Evolutionary conservation across 2,888 invertebrate genomes (phyloP).

Genomic region (Sarcophaga rosellei): DNA sequence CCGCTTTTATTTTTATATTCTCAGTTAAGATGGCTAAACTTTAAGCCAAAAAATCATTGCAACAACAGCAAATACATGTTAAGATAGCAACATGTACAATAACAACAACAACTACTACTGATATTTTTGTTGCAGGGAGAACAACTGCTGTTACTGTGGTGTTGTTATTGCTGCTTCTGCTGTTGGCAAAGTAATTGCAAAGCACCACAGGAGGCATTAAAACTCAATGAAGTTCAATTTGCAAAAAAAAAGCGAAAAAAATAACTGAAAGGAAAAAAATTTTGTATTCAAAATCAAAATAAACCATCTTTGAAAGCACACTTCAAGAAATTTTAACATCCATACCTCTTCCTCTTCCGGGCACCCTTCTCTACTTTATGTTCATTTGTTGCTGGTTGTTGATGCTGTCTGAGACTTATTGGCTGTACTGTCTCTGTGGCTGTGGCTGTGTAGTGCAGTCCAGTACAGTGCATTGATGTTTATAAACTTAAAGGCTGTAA

Average conservation of each 20-base stretch:
- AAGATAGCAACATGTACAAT: constrained; percentile 25
- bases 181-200: constrained; percentile 67
- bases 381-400: background rate
- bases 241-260: constrained; percentile 7
- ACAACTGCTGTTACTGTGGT: background rate
- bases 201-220: constrained; percentile 62
- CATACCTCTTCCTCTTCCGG: background rate
- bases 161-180: constrained; percentile 54
- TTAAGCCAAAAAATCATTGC: constrained; percentile 65
- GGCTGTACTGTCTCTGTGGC: background rate
- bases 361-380: background rate
- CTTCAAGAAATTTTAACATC: constrained; percentile 73
- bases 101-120: constrained; percentile 5
- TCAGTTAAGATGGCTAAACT: constrained; percentile 53
- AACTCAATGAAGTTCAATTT: constrained; percentile 47
- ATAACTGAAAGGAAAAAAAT: constrained; percentile 43
- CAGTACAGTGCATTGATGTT: constrained; percentile 74
- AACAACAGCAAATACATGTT: constrained; percentile 54
- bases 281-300: constrained; percentile 46
- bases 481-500: constrained; percentile 82
- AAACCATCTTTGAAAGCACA: constrained; percentile 71
- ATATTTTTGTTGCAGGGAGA: background rate
- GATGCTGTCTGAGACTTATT: constrained; percentile 62
- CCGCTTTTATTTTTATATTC: constrained; percentile 63
- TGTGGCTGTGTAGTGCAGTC: constrained; percentile 69